Evolutionary conservation across 2,888 invertebrate species (phyloP).

Genomic region (Pterostichus niger): DNA sequence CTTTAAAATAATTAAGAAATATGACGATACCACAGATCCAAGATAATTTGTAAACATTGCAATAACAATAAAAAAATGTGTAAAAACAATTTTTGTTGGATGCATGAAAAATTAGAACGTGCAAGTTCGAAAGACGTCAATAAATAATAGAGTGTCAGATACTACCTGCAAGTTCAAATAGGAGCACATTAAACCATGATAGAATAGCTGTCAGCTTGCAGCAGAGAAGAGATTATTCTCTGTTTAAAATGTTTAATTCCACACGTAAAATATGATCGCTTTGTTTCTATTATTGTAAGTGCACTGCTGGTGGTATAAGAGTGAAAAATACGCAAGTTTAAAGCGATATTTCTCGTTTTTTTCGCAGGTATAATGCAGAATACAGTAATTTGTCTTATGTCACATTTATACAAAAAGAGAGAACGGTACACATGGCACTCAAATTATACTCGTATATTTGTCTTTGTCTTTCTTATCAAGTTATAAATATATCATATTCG

Average conservation of each 20-base stretch:
- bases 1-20: no score
- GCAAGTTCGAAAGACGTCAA: constrained; percentile 1
- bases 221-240: constrained; percentile 9
- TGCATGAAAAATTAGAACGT: neutral
- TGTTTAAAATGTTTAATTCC: constrained; percentile 42
- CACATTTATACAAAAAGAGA: constrained; percentile 58
- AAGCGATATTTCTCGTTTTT: constrained; percentile 52
- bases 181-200: neutral
- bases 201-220: constrained; percentile 10
- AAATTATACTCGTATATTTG: constrained; percentile 58
- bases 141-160: constrained; percentile 13
- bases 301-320: neutral
- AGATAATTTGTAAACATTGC: no score
- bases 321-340: constrained; percentile 44
- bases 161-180: neutral
- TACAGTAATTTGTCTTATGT: constrained; percentile 60
- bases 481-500: constrained; percentile 55
- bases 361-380: constrained; percentile 40
- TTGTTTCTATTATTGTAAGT: constrained; percentile 50
- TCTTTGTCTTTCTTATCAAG: constrained; percentile 62
- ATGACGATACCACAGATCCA: no score
- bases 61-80: neutral
- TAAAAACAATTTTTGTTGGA: no score
- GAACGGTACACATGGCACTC: constrained; percentile 48
- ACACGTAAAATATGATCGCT: constrained; percentile 38